Evolutionary conservation across 2,797 vertebrate genomes (phyloP).

Genomic region (Heliangelus exortis): DNA sequence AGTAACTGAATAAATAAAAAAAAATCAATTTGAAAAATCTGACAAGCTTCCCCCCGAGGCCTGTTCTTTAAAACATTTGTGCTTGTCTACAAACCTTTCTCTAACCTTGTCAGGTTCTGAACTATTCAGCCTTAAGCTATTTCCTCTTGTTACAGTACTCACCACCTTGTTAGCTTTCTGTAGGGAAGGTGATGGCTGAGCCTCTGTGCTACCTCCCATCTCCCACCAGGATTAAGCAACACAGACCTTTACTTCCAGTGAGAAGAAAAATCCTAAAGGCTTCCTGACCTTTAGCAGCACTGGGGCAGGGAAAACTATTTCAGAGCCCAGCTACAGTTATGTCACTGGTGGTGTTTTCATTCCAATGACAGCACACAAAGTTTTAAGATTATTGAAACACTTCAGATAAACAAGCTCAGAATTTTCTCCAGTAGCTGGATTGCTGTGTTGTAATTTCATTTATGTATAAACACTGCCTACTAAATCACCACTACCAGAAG

Average conservation of each 20-base stretch:
- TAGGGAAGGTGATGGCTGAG: background rate
- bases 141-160: background rate
- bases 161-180: background rate
- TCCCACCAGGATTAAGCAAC: background rate
- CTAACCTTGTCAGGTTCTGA: background rate
- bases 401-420: background rate
- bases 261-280: background rate
- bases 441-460: background rate
- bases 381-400: background rate
- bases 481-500: background rate
- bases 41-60: background rate
- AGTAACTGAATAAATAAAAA: background rate
- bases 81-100: background rate
- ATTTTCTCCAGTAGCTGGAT: background rate
- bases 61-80: background rate
- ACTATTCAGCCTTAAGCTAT: background rate
- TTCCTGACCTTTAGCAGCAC: background rate
- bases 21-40: accelerated
- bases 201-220: background rate
- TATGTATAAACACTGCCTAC: background rate
- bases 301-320: background rate
- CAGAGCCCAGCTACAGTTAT: background rate
- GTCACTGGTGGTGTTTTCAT: background rate
- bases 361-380: background rate
- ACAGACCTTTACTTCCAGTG: background rate